Percentiles rank a stretch among this genome's conserved stretches.
Conservation (phyloP, 2,888 invertebrate species). For the Xanthia icteritia region DNA sequence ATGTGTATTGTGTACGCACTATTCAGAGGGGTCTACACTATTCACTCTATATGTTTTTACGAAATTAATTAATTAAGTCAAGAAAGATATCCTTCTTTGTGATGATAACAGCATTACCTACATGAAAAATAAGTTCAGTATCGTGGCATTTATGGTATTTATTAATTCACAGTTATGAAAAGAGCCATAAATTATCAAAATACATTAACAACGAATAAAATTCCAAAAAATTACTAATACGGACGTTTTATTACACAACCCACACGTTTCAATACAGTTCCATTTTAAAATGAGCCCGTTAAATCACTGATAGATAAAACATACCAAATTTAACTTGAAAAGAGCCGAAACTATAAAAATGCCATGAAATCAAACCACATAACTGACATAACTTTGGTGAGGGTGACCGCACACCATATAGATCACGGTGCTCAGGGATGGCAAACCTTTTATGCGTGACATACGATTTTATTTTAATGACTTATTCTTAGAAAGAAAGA, state of each 20-base stretch:
- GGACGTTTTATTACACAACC: slow-evolving; percentile 16
- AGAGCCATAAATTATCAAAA: slow-evolving; percentile 1
- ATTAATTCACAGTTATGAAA: neutral
- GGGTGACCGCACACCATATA: slow-evolving; percentile 29
- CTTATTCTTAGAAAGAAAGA: too few relatives aligned
- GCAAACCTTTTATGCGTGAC: slow-evolving; percentile 6
- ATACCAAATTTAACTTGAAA: slow-evolving; percentile 43
- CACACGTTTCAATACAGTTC: neutral
- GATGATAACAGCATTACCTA: neutral
- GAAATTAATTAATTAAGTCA: neutral
- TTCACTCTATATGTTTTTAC: too few relatives aligned
- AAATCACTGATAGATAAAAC: slow-evolving; percentile 24
- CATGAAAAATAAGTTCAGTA: neutral
- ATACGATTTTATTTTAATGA: too few relatives aligned
- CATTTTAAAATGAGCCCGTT: slow-evolving; percentile 44
- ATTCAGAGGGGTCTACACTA: neutral
- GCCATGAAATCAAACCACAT: slow-evolving; percentile 40
- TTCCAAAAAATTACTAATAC: slow-evolving; percentile 9
- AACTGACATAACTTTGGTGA: slow-evolving; percentile 18
- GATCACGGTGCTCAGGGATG: slow-evolving; percentile 2
- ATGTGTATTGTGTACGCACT: neutral
- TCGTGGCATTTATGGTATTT: neutral
- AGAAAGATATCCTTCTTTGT: neutral
- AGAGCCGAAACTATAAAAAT: slow-evolving; percentile 50
- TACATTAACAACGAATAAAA: slow-evolving; percentile 8